Base-by-base conservation (phyloP, 1,140 invertebrate species). In the Onthophagus taurus region DNA sequence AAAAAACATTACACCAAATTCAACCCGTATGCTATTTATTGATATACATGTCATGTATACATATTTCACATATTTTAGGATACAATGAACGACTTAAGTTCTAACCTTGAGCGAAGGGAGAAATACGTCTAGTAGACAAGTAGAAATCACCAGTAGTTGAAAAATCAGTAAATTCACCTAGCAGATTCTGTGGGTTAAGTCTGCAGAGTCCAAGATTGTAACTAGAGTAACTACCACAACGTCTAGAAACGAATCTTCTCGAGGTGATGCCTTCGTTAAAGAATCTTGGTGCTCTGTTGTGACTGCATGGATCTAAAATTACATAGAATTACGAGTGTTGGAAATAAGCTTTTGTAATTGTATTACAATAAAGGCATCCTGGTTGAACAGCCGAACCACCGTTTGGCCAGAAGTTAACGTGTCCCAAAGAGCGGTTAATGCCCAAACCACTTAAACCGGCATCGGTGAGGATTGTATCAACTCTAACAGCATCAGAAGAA, bases 261-360 rank as follows among this genome's bases (percentile, higher is more conserved):
- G 21, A 26, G n/a, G 24, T 26, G 23, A 41, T 41, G 5, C 21
- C 23, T 14, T 41, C 38, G 14, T 41, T 41, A 24, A 26, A 26
- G 9, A 16, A 41, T 16, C 29, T 19, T 9, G 21, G 29, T 1
- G 38, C 38, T 18, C 38, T 13, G 11, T 26, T 41, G 14, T 41
- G 38, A 13, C 38, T 41, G 38, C 38, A 41, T 29, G 38, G 24
- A 41, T 41, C 38, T 26, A 17, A 30, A 41, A 29, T 12, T 8
- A 7, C 14, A 12, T 8, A 33, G 9, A 6, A 33, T n/a, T n/a
- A n/a, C n/a, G n/a, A n/a, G n/a, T 14, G 13, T 33, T 33, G n/a
- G 24, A 26, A 26, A n/a, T n/a, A n/a, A n/a, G n/a, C n/a, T n/a
- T n/a, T n/a, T n/a, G 4, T 19, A 20, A n/a, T 7, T 21, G 11